These are phyloP conservation scores for Cyprinella venusta DNA, from an alignment of 2,797 vertebrate genomes.

Conservation along the genomic window DNA sequence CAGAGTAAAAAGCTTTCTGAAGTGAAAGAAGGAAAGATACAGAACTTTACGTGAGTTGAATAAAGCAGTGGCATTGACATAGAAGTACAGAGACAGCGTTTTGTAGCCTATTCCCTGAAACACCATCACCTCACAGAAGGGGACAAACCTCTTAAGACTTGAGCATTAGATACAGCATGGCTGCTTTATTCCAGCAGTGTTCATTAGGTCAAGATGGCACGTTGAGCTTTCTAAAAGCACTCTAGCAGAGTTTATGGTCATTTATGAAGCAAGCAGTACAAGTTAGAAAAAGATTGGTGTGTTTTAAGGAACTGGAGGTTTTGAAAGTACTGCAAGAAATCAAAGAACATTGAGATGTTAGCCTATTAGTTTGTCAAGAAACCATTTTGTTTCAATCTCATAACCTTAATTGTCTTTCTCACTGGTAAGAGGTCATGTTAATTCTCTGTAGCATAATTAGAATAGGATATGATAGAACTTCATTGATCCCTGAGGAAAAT, in stretches of 20 bases:
- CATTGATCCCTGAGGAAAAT: conserved; percentile 10
- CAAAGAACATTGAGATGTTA: not conserved
- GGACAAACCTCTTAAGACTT: conserved; percentile 64
- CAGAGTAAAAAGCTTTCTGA: conserved; percentile 74
- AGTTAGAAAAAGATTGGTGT: not conserved
- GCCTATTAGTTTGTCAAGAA: not conserved
- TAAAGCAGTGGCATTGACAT: conserved; percentile 39
- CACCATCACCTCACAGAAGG: conserved; percentile 62
- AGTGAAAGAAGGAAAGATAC: conserved; percentile 64
- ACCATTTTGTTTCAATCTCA: conserved; percentile 11
- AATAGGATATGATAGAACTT: conserved; percentile 1
- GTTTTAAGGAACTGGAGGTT: not conserved
- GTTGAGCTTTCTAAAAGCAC: conserved; percentile 27
- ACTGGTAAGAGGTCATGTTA: not conserved
- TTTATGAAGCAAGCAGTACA: conserved; percentile 6
- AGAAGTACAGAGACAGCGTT: conserved; percentile 60
- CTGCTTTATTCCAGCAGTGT: conserved; percentile 25
- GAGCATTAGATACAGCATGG: conserved; percentile 62
- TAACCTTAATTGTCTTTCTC: not conserved
- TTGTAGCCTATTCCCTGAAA: conserved; percentile 61
- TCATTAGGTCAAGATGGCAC: conserved; percentile 29
- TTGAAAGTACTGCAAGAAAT: not conserved
- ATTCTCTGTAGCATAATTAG: conserved; percentile 5
- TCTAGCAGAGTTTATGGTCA: conserved; percentile 25
- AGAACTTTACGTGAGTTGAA: conserved; percentile 17